Evolutionary conservation across 1,140 invertebrate species (phyloP).

Genomic region (Microplitis mediator): DNA sequence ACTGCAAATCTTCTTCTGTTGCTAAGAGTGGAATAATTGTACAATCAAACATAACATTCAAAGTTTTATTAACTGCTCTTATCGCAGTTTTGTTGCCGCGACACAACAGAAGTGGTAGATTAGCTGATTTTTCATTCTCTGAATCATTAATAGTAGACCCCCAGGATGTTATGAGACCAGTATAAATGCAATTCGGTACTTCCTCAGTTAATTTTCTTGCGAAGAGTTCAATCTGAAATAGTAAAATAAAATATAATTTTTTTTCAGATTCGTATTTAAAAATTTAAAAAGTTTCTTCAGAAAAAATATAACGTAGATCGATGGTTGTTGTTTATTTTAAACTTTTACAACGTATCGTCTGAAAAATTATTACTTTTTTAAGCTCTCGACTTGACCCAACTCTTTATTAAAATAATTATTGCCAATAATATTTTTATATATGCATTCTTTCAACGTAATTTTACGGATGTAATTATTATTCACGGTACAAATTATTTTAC

Average conservation of each 20-base stretch:
- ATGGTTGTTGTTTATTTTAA: too few species aligned
- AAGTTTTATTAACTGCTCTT: conserved; percentile 40
- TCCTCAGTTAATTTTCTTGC: conserved; percentile 21
- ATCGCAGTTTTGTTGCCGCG: conserved; percentile 45
- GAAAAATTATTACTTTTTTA: too few species aligned
- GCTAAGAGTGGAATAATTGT: conserved; percentile 38
- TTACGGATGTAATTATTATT: too few species aligned
- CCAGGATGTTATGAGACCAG: conserved; percentile 50
- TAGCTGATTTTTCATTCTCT: conserved; percentile 26
- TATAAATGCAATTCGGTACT: conserved; percentile 43
- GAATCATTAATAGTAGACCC: conserved; percentile 14
- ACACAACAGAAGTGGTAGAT: conserved; percentile 48
- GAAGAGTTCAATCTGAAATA: conserved; percentile 43
- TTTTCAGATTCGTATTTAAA: too few species aligned
- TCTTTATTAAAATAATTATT: too few species aligned
- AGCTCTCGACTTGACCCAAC: too few species aligned
- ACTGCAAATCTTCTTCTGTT: conserved; percentile 45
- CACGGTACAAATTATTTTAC: too few species aligned
- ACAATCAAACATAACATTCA: conserved; percentile 53
- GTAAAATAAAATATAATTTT: not conserved
- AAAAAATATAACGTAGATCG: too few species aligned
- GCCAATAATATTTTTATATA: too few species aligned
- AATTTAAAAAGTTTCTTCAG: too few species aligned
- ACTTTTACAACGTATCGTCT: too few species aligned
- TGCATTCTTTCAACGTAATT: too few species aligned